A percentile compares a stretch with the other conserved stretches of the same genome.
These are phyloP conservation scores for Cheirogaleus medius DNA, from an alignment of 2,113 vertebrate species.

Conservation along the genomic window DNA sequence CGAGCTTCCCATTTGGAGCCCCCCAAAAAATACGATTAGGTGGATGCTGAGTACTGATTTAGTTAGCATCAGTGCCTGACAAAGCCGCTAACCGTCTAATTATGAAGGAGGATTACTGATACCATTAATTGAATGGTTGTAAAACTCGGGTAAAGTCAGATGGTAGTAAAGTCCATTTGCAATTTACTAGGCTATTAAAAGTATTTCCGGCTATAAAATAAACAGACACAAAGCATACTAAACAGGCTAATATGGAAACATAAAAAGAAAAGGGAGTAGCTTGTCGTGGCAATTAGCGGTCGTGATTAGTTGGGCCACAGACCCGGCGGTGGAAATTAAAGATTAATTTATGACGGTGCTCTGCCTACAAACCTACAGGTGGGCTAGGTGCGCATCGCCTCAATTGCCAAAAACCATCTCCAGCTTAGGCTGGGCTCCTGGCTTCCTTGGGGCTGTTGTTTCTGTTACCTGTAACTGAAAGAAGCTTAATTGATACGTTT, in stretches of 20 bases:
- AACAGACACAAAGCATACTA: conserved; percentile 59
- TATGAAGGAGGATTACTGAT: conserved; percentile 78
- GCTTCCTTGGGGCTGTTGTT: background rate
- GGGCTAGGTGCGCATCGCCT: background rate
- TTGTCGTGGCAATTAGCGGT: conserved; percentile 68
- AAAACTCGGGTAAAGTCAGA: conserved; percentile 72
- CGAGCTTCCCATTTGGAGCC: conserved; percentile 60
- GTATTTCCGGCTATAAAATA: conserved; percentile 71
- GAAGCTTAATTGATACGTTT: background rate
- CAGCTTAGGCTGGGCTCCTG: background rate
- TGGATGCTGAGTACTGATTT: conserved; percentile 66
- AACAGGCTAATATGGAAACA: conserved; percentile 71
- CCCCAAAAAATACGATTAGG: conserved; percentile 55
- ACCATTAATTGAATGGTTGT: conserved; percentile 52
- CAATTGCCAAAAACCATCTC: background rate
- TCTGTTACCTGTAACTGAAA: background rate
- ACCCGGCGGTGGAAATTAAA: conserved; percentile 45
- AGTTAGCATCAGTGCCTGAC: conserved; percentile 65
- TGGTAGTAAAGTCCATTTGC: conserved; percentile 71
- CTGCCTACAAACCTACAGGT: conserved; percentile 13
- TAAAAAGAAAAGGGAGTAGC: conserved; percentile 71
- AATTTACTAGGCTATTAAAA: conserved; percentile 70
- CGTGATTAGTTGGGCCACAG: conserved; percentile 54
- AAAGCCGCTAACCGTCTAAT: conserved; percentile 72
- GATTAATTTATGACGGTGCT: conserved; percentile 61